phyloP scores from a whole-genome alignment of 2,113 vertebrate species.

The Nymphicus hollandicus region DNA sequence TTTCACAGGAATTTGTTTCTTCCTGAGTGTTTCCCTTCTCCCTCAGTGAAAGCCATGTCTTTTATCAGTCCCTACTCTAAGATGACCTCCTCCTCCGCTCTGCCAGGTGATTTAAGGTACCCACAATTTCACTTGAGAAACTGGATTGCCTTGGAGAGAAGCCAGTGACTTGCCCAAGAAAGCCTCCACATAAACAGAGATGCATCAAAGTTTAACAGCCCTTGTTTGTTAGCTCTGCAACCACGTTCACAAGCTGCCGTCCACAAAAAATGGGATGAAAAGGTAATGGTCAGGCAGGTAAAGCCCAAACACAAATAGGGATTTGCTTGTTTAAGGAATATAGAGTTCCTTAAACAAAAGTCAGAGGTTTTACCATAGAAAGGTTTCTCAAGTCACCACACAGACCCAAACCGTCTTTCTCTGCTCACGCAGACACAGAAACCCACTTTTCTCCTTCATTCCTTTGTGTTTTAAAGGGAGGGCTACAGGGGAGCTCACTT shows the following conservation, averaged over 20 bases:
- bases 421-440: background rate
- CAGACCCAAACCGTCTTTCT: background rate
- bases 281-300: background rate
- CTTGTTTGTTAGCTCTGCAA: background rate
- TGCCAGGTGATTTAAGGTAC: background rate
- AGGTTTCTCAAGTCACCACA: background rate
- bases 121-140: background rate
- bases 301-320: background rate
- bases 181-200: background rate
- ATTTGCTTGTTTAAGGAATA: background rate
- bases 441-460: background rate
- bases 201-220: background rate
- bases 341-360: background rate
- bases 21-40: background rate
- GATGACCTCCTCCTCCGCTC: background rate
- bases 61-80: background rate
- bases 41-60: background rate
- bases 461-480: background rate
- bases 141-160: constrained; percentile 8
- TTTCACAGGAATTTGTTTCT: background rate
- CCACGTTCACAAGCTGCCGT: background rate
- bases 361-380: background rate
- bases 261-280: background rate
- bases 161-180: background rate
- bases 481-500: background rate